Conservation (phyloP, 2,888 invertebrate species). For the Platycnemis pennipes region DNA sequence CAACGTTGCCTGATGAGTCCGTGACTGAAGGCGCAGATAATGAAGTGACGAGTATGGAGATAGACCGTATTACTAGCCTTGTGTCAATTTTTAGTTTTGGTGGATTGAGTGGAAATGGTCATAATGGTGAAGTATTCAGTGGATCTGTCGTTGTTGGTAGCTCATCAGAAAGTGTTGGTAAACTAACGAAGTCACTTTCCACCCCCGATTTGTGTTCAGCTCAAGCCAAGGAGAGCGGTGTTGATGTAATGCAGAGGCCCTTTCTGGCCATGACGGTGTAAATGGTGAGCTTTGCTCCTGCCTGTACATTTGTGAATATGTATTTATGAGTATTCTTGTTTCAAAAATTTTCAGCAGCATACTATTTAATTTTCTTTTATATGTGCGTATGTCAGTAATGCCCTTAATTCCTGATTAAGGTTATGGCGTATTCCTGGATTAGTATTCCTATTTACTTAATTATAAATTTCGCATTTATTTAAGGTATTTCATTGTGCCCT, state of each 20-base stretch:
- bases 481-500: neutral
- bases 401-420: neutral
- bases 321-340: slow-evolving; percentile 14
- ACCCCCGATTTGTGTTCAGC: slow-evolving; percentile 81
- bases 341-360: slow-evolving; percentile 12
- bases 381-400: neutral
- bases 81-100: slow-evolving; percentile 83
- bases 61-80: slow-evolving; percentile 82
- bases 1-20: neutral
- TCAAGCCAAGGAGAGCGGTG: slow-evolving; percentile 80
- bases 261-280: slow-evolving; percentile 82
- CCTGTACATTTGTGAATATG: slow-evolving; percentile 8
- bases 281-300: slow-evolving; percentile 71
- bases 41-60: slow-evolving; percentile 80
- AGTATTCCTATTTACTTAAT: neutral
- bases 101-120: slow-evolving; percentile 73
- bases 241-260: slow-evolving; percentile 79
- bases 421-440: slow-evolving; percentile 4
- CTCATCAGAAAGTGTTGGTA: slow-evolving; percentile 72
- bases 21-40: slow-evolving; percentile 72
- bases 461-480: slow-evolving; percentile 17
- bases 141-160: slow-evolving; percentile 23
- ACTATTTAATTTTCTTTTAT: neutral
- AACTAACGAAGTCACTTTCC: slow-evolving; percentile 79
- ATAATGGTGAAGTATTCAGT: neutral